Evolutionary conservation across 1,140 invertebrate genomes (phyloP).

Genomic region (Dufourea novaeangliae): DNA sequence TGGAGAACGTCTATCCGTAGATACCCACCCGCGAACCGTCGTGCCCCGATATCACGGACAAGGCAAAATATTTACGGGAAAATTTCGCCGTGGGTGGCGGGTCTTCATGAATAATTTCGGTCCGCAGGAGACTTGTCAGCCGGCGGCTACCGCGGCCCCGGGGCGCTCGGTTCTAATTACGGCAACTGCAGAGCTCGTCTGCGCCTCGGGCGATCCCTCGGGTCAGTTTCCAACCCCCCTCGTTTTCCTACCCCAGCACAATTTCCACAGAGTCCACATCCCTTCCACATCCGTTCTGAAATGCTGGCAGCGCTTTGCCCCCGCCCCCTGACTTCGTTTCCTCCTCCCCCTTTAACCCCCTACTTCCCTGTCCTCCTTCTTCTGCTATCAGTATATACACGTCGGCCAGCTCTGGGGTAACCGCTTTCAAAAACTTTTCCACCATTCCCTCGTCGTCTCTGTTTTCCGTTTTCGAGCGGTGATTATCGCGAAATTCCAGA

Average conservation of each 20-base stretch:
- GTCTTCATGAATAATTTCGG: slow-evolving; percentile 81
- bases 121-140: slow-evolving; percentile 79
- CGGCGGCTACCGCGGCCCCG: slow-evolving; percentile 64
- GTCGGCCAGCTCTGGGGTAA: slow-evolving; percentile 51
- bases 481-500: not conserved
- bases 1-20: not conserved
- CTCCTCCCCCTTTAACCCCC: not conserved
- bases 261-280: slow-evolving; percentile 69
- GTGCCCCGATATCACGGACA: slow-evolving; percentile 62
- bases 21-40: not conserved
- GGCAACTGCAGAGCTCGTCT: slow-evolving; percentile 78
- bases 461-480: slow-evolving; percentile 19
- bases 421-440: slow-evolving; percentile 59
- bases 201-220: slow-evolving; percentile 64
- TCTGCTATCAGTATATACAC: slow-evolving; percentile 47
- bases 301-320: slow-evolving; percentile 52
- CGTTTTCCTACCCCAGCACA: slow-evolving; percentile 66
- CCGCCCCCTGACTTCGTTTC: not conserved
- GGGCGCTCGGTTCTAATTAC: slow-evolving; percentile 79
- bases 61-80: slow-evolving; percentile 80
- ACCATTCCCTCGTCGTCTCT: slow-evolving; percentile 3
- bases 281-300: slow-evolving; percentile 61
- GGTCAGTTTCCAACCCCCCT: slow-evolving; percentile 71
- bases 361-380: slow-evolving; percentile 29
- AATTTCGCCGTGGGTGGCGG: slow-evolving; percentile 75